Evolutionary conservation across 1,140 invertebrate genomes (phyloP).

Genomic region (Aethina tumida): DNA sequence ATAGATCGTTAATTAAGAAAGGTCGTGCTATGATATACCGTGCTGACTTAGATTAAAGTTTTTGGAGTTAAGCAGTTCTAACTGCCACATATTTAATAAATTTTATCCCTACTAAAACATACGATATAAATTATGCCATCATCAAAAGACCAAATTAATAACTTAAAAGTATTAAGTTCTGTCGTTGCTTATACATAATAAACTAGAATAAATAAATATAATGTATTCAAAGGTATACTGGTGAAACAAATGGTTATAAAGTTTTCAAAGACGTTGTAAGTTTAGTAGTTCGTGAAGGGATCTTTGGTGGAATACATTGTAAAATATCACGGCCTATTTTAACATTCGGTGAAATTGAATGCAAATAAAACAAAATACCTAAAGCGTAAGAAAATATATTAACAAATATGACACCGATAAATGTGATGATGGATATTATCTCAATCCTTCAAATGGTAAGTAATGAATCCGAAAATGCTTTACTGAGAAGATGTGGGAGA

Average conservation of each 20-base stretch:
- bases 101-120: conserved; percentile 4
- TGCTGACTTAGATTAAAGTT: conserved; percentile 23
- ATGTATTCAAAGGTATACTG: neutral
- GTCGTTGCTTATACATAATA: too few species aligned
- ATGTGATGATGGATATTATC: too few species aligned
- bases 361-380: too few species aligned
- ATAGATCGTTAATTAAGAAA: conserved; percentile 35
- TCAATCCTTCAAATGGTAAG: too few species aligned
- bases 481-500: too few species aligned
- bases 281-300: neutral
- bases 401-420: too few species aligned
- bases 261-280: neutral
- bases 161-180: too few species aligned
- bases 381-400: too few species aligned
- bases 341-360: too few species aligned
- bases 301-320: neutral
- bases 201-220: too few species aligned
- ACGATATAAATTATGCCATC: neutral
- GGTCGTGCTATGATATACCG: conserved; percentile 31
- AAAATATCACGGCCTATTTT: neutral
- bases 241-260: neutral
- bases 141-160: too few species aligned
- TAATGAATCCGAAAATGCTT: too few species aligned
- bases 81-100: conserved; percentile 22
- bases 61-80: conserved; percentile 36